Conservation (phyloP, 1,140 invertebrate genomes). For the Trissolcus basalis region DNA sequence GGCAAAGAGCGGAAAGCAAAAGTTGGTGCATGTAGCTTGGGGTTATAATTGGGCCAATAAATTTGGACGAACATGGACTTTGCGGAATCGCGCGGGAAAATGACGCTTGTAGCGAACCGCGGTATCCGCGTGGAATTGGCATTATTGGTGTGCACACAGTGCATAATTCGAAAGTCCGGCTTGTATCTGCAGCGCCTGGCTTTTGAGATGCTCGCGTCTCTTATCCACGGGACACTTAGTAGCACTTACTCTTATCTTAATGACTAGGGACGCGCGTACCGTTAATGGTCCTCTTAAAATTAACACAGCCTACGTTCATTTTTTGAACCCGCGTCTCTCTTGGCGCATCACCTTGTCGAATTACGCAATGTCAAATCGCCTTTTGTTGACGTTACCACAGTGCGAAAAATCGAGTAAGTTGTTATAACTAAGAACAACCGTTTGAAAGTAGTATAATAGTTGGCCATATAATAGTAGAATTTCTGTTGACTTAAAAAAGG, state of each 20-base stretch:
- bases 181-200: conserved; percentile 39
- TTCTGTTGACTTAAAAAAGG: too few relatives aligned
- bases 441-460: too few relatives aligned
- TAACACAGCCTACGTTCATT: conserved; percentile 61
- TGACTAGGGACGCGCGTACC: conserved; percentile 73
- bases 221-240: conserved; percentile 76
- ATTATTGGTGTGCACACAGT: conserved; percentile 58
- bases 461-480: too few relatives aligned
- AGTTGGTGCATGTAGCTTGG: conserved; percentile 13
- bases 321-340: conserved; percentile 39
- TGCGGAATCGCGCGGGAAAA: conserved; percentile 35
- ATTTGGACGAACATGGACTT: conserved; percentile 36
- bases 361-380: conserved; percentile 27
- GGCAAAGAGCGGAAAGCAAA: background rate
- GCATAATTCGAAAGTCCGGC: conserved; percentile 53
- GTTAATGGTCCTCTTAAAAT: conserved; percentile 75
- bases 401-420: too few relatives aligned
- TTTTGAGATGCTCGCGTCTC: conserved; percentile 55
- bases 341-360: conserved; percentile 34
- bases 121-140: conserved; percentile 54
- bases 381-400: too few relatives aligned
- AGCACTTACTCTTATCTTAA: conserved; percentile 78
- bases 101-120: conserved; percentile 35
- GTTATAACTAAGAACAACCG: too few relatives aligned
- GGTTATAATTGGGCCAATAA: conserved; percentile 41